A percentile compares a stretch with the other conserved stretches of the same genome.
Conservation (phyloP, 2,888 invertebrate species). For the Lycocerus yunnanus region DNA sequence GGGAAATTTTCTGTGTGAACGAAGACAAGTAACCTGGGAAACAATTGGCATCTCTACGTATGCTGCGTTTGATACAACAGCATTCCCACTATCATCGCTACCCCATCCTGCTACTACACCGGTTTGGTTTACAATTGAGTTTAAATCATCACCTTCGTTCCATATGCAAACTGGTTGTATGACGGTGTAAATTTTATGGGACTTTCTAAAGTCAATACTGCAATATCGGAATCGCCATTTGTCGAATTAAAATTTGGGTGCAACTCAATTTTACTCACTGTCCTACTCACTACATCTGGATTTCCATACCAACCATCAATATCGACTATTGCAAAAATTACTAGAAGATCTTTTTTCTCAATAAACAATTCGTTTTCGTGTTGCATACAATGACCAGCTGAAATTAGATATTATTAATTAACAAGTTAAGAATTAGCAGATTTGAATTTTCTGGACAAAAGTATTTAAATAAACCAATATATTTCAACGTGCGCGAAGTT, state of each 20-base stretch:
- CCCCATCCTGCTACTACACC: conserved; percentile 67
- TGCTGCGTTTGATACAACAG: conserved; percentile 59
- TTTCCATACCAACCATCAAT: too few species aligned
- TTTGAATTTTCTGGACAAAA: too few species aligned
- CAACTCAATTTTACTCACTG: conserved; percentile 57
- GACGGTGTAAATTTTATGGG: conserved; percentile 58
- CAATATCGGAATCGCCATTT: conserved; percentile 62
- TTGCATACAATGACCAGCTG: too few species aligned
- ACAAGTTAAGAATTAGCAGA: too few species aligned
- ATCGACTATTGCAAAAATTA: too few species aligned
- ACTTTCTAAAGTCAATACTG: conserved; percentile 60
- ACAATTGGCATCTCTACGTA: conserved; percentile 61
- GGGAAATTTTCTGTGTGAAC: conserved; percentile 57
- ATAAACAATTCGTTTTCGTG: too few species aligned
- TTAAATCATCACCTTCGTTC: conserved; percentile 57
- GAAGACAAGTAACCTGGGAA: conserved; percentile 60
- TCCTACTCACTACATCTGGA: too few species aligned
- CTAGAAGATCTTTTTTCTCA: too few species aligned
- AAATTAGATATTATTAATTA: too few species aligned
- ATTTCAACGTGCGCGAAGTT: too few species aligned
- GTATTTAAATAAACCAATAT: too few species aligned
- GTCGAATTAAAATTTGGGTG: conserved; percentile 63
- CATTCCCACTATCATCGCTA: conserved; percentile 56
- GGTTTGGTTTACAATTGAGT: conserved; percentile 42
- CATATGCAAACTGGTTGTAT: conserved; percentile 67